phyloP scores from a whole-genome alignment of 2,113 vertebrate species.

The Microcebus tavaratra region DNA sequence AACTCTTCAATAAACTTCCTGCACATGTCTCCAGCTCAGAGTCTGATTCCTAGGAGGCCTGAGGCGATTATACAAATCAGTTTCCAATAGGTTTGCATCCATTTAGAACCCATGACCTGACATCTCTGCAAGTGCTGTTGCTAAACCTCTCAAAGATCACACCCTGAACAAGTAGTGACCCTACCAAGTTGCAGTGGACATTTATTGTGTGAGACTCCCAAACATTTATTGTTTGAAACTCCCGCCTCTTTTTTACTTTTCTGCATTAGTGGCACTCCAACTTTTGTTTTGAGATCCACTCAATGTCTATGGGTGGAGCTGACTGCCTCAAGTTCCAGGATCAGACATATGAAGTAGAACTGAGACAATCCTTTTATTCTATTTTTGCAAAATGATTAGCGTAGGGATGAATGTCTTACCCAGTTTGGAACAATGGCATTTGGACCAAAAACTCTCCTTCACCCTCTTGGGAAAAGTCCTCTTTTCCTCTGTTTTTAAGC shows the following conservation, averaged over 20 bases:
- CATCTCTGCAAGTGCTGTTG: not conserved
- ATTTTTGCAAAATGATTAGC: not conserved
- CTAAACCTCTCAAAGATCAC: not conserved
- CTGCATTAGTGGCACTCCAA: not conserved
- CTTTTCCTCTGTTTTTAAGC: not conserved
- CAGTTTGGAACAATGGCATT: not conserved
- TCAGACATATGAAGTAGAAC: not conserved
- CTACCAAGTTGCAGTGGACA: not conserved
- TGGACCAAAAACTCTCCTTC: not conserved
- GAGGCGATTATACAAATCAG: not conserved
- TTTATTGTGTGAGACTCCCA: too few relatives aligned
- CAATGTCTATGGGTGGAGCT: not conserved
- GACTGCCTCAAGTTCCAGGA: not conserved
- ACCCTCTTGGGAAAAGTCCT: not conserved
- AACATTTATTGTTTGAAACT: not conserved
- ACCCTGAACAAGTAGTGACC: not conserved
- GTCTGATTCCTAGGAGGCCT: not conserved
- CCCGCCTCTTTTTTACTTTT: too few relatives aligned
- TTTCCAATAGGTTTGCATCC: not conserved
- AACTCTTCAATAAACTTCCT: not conserved
- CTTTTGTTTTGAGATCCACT: not conserved
- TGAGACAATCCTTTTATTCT: not conserved
- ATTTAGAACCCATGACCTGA: not conserved
- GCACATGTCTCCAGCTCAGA: not conserved
- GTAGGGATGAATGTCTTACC: not conserved